phyloP scores from a whole-genome alignment of 1,140 invertebrate genomes.

The Maconellicoccus hirsutus region DNA sequence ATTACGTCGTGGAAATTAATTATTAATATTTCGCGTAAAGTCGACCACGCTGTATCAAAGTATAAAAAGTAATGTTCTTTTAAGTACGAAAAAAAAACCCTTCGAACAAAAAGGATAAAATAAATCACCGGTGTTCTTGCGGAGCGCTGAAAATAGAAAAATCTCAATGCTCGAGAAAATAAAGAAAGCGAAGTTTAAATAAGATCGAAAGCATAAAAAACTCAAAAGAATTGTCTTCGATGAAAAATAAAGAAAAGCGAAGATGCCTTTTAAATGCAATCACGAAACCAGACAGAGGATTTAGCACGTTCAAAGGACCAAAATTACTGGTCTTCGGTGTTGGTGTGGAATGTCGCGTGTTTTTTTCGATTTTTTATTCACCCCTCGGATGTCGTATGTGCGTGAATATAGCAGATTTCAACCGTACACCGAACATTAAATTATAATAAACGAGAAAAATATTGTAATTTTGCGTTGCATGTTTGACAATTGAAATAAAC shows the following conservation, averaged over 20 bases:
- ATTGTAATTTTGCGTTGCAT: background rate
- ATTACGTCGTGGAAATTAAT: background rate
- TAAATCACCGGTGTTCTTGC: background rate
- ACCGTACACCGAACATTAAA: background rate
- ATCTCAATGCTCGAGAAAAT: background rate
- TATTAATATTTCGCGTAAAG: background rate
- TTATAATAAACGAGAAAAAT: conserved; percentile 10
- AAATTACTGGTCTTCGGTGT: background rate
- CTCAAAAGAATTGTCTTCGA: background rate
- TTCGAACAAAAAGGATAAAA: background rate
- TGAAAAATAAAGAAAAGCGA: background rate
- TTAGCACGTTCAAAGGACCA: background rate
- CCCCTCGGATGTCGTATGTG: background rate
- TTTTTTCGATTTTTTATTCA: background rate
- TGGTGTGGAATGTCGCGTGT: background rate
- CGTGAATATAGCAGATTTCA: background rate
- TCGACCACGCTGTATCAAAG: background rate
- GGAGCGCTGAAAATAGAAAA: background rate
- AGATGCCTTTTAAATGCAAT: conserved; percentile 3
- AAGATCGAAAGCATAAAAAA: background rate
- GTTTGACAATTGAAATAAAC: background rate
- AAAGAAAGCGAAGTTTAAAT: background rate
- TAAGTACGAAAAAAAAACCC: background rate
- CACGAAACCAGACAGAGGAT: background rate
- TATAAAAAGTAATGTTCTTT: background rate